Base-by-base conservation (phyloP, 2,113 vertebrate genomes). In the Clarias macrocephalus region DNA sequence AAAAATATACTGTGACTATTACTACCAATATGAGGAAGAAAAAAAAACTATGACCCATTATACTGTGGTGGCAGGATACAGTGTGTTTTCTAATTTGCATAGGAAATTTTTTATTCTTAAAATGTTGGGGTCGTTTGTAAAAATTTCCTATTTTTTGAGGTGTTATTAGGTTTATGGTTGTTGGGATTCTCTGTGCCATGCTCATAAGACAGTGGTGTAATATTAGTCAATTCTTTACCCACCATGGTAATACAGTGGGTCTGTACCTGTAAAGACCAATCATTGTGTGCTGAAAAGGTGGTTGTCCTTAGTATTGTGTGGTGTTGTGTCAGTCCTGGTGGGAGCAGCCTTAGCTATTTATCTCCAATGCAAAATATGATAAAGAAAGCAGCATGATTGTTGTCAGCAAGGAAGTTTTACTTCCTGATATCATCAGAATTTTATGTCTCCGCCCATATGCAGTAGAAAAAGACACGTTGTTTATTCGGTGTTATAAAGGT, bases 41-140 rank as follows among this genome's bases (percentile, higher is more conserved):
- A 89, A 87, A 91, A 91, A 56, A 77, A 54, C 86, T 88, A 92
- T 89, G 93, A 94, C 93, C 94, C 92, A 92, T 91, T 94, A 90
- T 92, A 94, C 94, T 95, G 94, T 95, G 94, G 94, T 93, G 95
- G 94, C 93, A 94, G 91, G 90, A 87, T 84, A 85, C 42, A 37
- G 25, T 80, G 82, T 87, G 86, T 89, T 88, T 88, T 90, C 82
- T 88, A 85, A 88, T 62, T 82, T 80, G 72, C 70, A 88, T 85
- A 90, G 72, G 89, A 89, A 48, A 90, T 85, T 91, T 89, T 90
- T 90, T 86, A 92, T 92, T 89, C 82, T 85, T 84, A 86, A 84
- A 85, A 89, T 89, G 85, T 76, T 77, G 82, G 90, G 59, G 60
- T 75, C 91, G 85, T 92, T 90, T 89, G 87, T 90, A 88, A 85